Percentiles rank a stretch among this genome's conserved stretches.
phyloP scores from a whole-genome alignment of 2,113 vertebrate genomes.

The Halcyon malimbica region DNA sequence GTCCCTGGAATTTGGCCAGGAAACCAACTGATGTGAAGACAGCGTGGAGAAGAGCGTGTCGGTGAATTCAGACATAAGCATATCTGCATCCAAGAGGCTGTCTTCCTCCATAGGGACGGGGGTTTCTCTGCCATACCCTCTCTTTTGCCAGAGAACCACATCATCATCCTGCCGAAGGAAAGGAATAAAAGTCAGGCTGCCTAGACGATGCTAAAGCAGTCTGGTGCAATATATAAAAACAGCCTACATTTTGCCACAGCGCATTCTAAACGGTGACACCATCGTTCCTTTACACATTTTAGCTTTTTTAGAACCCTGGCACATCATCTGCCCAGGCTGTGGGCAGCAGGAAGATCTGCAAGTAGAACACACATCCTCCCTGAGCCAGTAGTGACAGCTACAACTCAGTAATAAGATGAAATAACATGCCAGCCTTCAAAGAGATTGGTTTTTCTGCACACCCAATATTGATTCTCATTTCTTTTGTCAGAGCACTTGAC shows the following conservation, averaged over 20 bases:
- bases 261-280: background rate
- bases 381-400: background rate
- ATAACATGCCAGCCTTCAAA: background rate
- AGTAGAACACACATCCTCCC: background rate
- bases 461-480: background rate
- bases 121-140: conserved; percentile 79
- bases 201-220: background rate
- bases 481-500: background rate
- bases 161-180: conserved; percentile 87
- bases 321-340: background rate
- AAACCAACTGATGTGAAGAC: conserved; percentile 89
- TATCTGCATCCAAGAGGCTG: conserved; percentile 91
- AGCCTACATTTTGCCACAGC: background rate
- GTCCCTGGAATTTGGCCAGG: conserved; percentile 93
- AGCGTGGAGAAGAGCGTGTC: conserved; percentile 97
- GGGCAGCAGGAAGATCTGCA: background rate
- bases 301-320: background rate
- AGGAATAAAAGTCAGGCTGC: background rate
- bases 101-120: conserved; percentile 96
- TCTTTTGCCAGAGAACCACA: conserved; percentile 74
- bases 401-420: background rate
- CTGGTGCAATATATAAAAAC: background rate
- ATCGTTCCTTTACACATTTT: background rate
- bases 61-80: conserved; percentile 94
- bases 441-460: background rate